phyloP scores from a whole-genome alignment of 2,888 invertebrate genomes.

The Vandiemenella viatica region DNA sequence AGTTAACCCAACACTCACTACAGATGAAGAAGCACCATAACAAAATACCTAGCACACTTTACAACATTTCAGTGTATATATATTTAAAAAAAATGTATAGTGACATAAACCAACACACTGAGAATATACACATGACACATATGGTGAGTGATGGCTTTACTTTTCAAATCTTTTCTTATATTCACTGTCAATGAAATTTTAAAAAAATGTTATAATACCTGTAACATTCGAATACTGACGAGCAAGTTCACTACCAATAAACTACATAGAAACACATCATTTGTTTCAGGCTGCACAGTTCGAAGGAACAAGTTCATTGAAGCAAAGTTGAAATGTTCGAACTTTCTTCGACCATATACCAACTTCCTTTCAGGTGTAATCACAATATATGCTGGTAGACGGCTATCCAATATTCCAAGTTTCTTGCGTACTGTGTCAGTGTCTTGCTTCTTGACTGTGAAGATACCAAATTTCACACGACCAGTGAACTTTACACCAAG shows the following conservation, averaged over 20 bases:
- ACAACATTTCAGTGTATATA: too few relatives aligned
- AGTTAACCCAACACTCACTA: too few relatives aligned
- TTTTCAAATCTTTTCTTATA: too few relatives aligned
- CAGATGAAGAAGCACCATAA: too few relatives aligned
- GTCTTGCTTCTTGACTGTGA: conserved; percentile 21
- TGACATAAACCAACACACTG: too few relatives aligned
- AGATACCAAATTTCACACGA: conserved; percentile 31
- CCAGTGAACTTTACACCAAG: conserved; percentile 36
- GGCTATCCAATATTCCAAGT: conserved; percentile 12
- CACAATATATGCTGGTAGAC: conserved; percentile 27
- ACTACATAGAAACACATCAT: conserved; percentile 33
- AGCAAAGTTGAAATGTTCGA: conserved; percentile 29
- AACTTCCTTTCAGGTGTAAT: conserved; percentile 28
- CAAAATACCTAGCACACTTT: too few relatives aligned
- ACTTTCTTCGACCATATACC: conserved; percentile 27
- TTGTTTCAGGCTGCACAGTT: conserved; percentile 32
- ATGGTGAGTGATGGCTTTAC: too few relatives aligned
- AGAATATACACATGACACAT: too few relatives aligned
- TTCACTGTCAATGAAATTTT: too few relatives aligned
- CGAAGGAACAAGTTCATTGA: conserved; percentile 31
- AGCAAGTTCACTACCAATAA: conserved; percentile 30
- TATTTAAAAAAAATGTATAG: too few relatives aligned
- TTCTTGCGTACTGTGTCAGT: conserved; percentile 16
- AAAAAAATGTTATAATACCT: conserved; percentile 20
- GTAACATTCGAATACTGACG: conserved; percentile 29